A percentile compares a stretch with the other conserved stretches of the same genome.
Evolutionary conservation across 2,113 vertebrate genomes (phyloP).

Genomic region (Hiodon tergisus): DNA sequence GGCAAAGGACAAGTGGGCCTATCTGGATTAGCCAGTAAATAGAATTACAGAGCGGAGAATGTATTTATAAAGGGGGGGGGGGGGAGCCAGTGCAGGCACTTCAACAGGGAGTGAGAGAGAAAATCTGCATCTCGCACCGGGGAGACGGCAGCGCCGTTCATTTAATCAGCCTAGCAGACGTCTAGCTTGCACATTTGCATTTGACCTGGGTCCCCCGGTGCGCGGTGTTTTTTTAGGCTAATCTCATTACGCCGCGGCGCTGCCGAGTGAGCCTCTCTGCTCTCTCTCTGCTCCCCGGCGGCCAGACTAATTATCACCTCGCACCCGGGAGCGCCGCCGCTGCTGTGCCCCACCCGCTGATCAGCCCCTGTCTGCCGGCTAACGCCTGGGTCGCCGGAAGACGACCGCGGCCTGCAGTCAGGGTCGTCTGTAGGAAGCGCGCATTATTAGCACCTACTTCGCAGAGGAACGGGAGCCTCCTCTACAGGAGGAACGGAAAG

Average conservation of each 20-base stretch:
- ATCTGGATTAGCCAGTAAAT: conserved; percentile 32
- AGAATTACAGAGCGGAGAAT: neutral
- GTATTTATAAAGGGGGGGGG: conserved; percentile 17
- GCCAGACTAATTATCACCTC: conserved; percentile 31
- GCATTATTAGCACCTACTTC: too few relatives aligned
- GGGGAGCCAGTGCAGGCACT: conserved; percentile 30
- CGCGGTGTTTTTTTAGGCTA: conserved; percentile 51
- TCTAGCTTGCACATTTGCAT: conserved; percentile 70
- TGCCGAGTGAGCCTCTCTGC: conserved; percentile 42
- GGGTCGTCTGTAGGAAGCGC: neutral
- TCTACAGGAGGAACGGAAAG: too few relatives aligned
- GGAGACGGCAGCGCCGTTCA: conserved; percentile 36
- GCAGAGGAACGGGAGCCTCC: too few relatives aligned
- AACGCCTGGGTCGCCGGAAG: too few relatives aligned
- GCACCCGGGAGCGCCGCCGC: neutral
- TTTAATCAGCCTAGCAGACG: conserved; percentile 59
- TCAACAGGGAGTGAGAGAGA: conserved; percentile 44
- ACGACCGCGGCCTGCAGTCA: neutral
- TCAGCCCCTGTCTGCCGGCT: conserved; percentile 7
- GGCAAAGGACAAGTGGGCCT: conserved; percentile 28
- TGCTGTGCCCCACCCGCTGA: neutral
- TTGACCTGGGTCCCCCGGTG: conserved; percentile 67
- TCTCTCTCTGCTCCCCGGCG: conserved; percentile 35
- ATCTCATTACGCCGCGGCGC: conserved; percentile 64
- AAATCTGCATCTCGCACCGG: conserved; percentile 55